A percentile compares a stretch with the other conserved stretches of the same genome.
phyloP scores from a whole-genome alignment of 1,140 invertebrate genomes.

The Sitophilus oryzae region DNA sequence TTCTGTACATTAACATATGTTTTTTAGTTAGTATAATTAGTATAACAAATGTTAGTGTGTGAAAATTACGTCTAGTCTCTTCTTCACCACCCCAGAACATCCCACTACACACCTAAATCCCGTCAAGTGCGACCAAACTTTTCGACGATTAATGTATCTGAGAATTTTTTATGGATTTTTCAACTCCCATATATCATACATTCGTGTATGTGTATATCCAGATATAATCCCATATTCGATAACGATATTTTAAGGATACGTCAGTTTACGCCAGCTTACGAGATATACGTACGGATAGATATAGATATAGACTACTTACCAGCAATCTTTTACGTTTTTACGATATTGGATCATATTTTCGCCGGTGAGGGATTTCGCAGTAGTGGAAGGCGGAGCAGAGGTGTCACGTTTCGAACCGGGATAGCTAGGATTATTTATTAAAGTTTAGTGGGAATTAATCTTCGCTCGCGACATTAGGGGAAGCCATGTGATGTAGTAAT shows the following conservation, averaged over 20 bases:
- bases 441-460: neutral
- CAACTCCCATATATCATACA: no score
- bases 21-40: no score
- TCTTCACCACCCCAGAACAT: no score
- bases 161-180: constrained; percentile 19
- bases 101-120: constrained; percentile 9
- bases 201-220: neutral
- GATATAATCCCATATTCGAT: no score
- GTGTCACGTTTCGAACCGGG: neutral
- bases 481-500: no score
- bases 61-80: no score
- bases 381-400: neutral
- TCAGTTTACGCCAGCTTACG: constrained; percentile 15
- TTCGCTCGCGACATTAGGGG: no score
- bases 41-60: no score
- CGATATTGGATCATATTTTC: constrained; percentile 21
- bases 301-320: no score
- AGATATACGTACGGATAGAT: no score
- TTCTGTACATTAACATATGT: no score
- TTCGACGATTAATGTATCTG: constrained; percentile 8
- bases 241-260: constrained; percentile 21
- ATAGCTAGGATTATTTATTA: neutral
- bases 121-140: neutral
- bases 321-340: constrained; percentile 18
- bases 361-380: neutral